Evolutionary conservation across 2,797 vertebrate species (phyloP), one percentile per base, ranked within the genome.

Genomic region (Rhinella marina): DNA sequence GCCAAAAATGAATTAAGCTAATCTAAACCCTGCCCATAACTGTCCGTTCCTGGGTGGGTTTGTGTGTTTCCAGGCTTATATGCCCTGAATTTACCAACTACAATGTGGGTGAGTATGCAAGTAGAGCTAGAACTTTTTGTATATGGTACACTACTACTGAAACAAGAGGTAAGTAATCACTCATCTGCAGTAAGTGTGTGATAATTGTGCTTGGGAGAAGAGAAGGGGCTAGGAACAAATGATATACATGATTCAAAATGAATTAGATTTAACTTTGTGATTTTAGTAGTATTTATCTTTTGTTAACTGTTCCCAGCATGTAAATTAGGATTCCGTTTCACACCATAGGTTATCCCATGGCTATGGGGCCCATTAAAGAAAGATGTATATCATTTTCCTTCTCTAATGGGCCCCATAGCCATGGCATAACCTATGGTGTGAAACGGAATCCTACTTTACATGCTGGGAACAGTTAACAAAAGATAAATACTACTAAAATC

Each of bases 401-500:
- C 17, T 8, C 50, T 7, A 25, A 54, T 3, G 13, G 13, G 23
- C 21, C 41, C 73, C 41, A 14, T 52, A 54, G 73, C 23, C 2
- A 41, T 52, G 48, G 23, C 23, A 7, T 76, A 52, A 11, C 17
- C 48, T 52, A 54, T 76, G 23, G 50, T 52, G 25, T 16, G 6
- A 25, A 77, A 52, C 23, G 0, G 23, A 77, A n/a, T 54, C n/a
- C 54, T n/a, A 50, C 29, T 8, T 75, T 75, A 41, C 72, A 75
- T 93, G 91, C 93, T 92, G 91, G 90, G 91, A 89, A 92, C 91
- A 91, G 88, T 90, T 90, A 91, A 92, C 90, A 90, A 90, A 91
- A 91, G 86, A 92, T 90, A 93, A 94, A 94, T 92, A 93, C 92
- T 0, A 75, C 64, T 90, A 93, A 92, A 54, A 66, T 92, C 91